Evolutionary conservation across 2,113 vertebrate genomes (phyloP).

Genomic region (Cyphotilapia sp.): DNA sequence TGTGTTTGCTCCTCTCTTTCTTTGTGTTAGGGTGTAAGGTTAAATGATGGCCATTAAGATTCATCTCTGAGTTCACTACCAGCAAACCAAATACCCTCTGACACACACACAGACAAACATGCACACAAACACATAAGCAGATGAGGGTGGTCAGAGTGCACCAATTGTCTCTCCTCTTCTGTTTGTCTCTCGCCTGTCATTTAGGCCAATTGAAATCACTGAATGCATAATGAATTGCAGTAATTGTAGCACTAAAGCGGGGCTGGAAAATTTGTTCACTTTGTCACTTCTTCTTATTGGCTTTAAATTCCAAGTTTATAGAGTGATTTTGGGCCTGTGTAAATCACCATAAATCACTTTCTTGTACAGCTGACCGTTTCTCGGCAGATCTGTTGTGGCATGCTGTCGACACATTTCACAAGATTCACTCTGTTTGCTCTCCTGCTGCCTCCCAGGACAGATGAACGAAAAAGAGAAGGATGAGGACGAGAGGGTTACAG

Average conservation of each 20-base stretch:
- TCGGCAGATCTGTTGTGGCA: constrained; percentile 33
- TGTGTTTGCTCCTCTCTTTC: not conserved
- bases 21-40: constrained; percentile 38
- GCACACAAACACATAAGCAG: not conserved
- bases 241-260: constrained; percentile 20
- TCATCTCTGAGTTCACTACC: constrained; percentile 44
- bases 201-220: constrained; percentile 30
- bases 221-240: constrained; percentile 44
- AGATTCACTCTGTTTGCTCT: not conserved
- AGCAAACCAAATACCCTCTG: constrained; percentile 1
- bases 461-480: not conserved
- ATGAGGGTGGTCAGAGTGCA: constrained; percentile 18
- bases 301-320: not conserved
- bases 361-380: not conserved
- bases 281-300: not conserved
- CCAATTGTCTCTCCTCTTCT: constrained; percentile 33
- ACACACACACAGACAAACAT: not conserved
- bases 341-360: constrained; percentile 10
- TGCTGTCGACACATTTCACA: constrained; percentile 9
- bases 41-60: constrained; percentile 58
- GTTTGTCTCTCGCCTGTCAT: constrained; percentile 32
- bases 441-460: not conserved
- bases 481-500: not conserved
- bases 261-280: not conserved
- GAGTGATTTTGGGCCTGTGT: not conserved